Conservation (phyloP, 2,888 invertebrate species). For the Pristionchus japonicus region DNA sequence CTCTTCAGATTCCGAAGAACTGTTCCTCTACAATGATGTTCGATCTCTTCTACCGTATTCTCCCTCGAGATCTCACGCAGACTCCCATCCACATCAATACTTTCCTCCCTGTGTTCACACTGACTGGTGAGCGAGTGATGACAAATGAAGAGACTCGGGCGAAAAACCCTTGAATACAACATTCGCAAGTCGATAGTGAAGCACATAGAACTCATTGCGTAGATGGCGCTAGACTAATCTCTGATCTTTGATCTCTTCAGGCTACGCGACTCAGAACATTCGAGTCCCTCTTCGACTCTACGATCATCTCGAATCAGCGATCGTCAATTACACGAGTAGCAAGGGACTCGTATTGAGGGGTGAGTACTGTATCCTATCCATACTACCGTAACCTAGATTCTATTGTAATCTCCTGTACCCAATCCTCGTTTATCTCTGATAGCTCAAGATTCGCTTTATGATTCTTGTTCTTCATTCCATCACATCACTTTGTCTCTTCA, state of each 20-base stretch:
- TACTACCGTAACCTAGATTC: neutral
- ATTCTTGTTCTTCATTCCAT: neutral
- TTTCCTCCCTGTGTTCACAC: constrained; percentile 71
- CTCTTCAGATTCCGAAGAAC: constrained; percentile 55
- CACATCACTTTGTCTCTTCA: neutral
- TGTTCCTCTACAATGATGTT: constrained; percentile 70
- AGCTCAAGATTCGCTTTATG: neutral
- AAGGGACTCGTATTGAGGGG: constrained; percentile 56
- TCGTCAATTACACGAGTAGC: constrained; percentile 55
- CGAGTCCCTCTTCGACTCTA: constrained; percentile 55
- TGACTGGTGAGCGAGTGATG: constrained; percentile 55
- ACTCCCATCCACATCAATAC: constrained; percentile 66
- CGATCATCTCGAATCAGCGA: constrained; percentile 55
- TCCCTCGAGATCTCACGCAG: constrained; percentile 62
- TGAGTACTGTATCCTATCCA: constrained; percentile 15
- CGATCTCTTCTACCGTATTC: constrained; percentile 73
- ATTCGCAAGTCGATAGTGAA: too few species aligned
- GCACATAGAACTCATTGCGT: too few species aligned
- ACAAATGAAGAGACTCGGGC: too few species aligned
- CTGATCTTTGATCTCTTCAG: constrained; percentile 42
- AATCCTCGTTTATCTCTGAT: neutral
- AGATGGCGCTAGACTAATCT: too few species aligned
- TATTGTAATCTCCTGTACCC: too few species aligned
- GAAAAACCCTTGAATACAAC: too few species aligned
- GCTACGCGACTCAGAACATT: constrained; percentile 60